A percentile compares a stretch with the other conserved stretches of the same genome.
Conservation (phyloP, 2,888 invertebrate genomes). For the Andrena dorsata region DNA sequence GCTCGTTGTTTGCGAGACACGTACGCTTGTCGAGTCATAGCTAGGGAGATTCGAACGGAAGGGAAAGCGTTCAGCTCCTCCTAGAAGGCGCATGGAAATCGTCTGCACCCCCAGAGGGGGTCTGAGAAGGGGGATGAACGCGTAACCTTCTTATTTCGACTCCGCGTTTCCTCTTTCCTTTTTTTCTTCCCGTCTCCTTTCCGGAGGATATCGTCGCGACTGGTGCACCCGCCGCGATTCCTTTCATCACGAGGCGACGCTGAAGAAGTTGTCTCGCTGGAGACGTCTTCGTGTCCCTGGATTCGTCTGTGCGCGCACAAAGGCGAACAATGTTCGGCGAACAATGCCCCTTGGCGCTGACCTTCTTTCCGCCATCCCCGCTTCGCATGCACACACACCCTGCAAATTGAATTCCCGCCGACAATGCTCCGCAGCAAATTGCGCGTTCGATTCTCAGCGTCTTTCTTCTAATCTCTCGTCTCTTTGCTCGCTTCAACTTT, state of each 20-base stretch:
- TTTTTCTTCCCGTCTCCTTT: not conserved
- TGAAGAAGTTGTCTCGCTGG: slow-evolving; percentile 5
- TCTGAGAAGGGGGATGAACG: not conserved
- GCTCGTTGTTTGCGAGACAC: slow-evolving; percentile 18
- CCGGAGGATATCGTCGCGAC: slow-evolving; percentile 1
- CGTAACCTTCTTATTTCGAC: slow-evolving; percentile 2
- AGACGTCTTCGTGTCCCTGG: not conserved
- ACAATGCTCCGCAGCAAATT: slow-evolving; percentile 46
- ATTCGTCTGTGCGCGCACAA: slow-evolving; percentile 24
- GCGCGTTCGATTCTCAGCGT: slow-evolving; percentile 34
- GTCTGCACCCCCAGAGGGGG: not conserved
- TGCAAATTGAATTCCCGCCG: slow-evolving; percentile 51
- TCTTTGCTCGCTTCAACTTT: not conserved
- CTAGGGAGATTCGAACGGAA: slow-evolving; percentile 15
- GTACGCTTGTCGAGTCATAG: slow-evolving; percentile 30
- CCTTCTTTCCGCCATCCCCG: slow-evolving; percentile 39
- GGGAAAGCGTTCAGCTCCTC: not conserved
- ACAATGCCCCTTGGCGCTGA: slow-evolving; percentile 43
- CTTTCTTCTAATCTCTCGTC: slow-evolving; percentile 24
- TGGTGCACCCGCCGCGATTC: not conserved
- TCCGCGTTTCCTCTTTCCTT: not conserved
- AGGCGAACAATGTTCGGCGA: slow-evolving; percentile 42
- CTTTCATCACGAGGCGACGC: slow-evolving; percentile 18
- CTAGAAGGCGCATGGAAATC: slow-evolving; percentile 24
- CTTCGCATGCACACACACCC: not conserved